Percentiles rank a stretch among this genome's conserved stretches.
Conservation (phyloP, 2,797 vertebrate genomes). For the Phrynocephalus guinanensis region DNA sequence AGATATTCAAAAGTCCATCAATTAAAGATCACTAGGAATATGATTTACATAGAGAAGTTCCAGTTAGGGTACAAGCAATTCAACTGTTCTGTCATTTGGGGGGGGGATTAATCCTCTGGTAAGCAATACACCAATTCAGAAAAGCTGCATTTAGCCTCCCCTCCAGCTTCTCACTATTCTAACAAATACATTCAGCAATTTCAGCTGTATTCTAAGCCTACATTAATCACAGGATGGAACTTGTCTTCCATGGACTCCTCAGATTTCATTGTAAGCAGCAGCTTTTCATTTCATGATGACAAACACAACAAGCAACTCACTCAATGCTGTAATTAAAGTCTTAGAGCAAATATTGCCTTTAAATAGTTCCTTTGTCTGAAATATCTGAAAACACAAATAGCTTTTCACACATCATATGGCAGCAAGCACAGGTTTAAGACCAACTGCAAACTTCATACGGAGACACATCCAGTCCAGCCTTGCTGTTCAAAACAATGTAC, state of each 20-base stretch:
- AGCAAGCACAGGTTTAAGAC: background rate
- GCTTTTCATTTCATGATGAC: conserved; percentile 13
- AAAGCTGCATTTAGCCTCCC: background rate
- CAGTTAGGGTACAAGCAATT: background rate
- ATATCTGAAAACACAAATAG: background rate
- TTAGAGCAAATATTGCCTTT: background rate
- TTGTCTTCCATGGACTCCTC: background rate
- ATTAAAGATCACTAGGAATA: conserved; percentile 25
- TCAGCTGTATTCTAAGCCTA: conserved; percentile 3
- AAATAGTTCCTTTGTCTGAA: background rate
- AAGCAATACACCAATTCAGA: conserved; percentile 17
- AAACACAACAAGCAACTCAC: background rate
- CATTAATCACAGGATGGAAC: background rate
- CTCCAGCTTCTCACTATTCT: background rate
- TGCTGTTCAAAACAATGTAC: background rate
- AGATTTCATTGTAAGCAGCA: background rate
- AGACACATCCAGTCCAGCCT: background rate
- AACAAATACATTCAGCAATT: conserved; percentile 19
- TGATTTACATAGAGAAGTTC: background rate
- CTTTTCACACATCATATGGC: background rate
- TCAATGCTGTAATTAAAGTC: background rate
- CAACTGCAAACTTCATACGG: background rate
- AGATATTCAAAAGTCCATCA: conserved; percentile 15
- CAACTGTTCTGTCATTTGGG: accelerated
- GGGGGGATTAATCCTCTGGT: conserved; percentile 14